Conservation (phyloP, 2,888 invertebrate species). For the Eupithecia pulchellata region DNA sequence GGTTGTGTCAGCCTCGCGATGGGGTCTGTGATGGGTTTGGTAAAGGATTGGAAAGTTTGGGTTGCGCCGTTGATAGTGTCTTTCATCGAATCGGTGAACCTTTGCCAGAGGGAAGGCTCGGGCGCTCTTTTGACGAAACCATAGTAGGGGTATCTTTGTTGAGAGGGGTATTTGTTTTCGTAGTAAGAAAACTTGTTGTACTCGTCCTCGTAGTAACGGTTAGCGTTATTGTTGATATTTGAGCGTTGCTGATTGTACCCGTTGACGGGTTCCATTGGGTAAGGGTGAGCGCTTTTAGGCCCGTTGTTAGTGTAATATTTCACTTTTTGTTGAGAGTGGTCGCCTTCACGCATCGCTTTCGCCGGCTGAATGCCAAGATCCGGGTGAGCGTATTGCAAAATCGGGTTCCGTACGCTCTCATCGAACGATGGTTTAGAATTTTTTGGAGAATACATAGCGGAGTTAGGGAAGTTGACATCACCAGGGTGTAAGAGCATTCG, state of each 20-base stretch:
- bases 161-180: conserved; percentile 72
- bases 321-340: conserved; percentile 69
- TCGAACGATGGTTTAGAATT: conserved; percentile 87
- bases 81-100: conserved; percentile 89
- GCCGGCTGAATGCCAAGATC: conserved; percentile 92
- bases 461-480: conserved; percentile 87
- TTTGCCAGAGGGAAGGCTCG: conserved; percentile 89
- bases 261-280: conserved; percentile 82
- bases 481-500: conserved; percentile 90
- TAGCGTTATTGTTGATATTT: conserved; percentile 73
- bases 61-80: conserved; percentile 90
- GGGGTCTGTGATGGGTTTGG: conserved; percentile 86
- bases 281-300: conserved; percentile 85
- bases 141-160: conserved; percentile 84
- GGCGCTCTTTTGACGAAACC: conserved; percentile 86
- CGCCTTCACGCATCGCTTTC: conserved; percentile 81
- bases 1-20: conserved; percentile 86
- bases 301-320: conserved; percentile 80
- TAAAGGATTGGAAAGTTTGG: conserved; percentile 88
- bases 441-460: conserved; percentile 87
- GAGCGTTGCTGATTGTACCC: conserved; percentile 76
- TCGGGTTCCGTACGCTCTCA: conserved; percentile 90
- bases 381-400: conserved; percentile 92
- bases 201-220: conserved; percentile 80
- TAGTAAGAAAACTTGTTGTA: conserved; percentile 84